These are phyloP conservation scores for Diorhabda elongata DNA, from an alignment of 1,140 invertebrate species.

Conservation along the genomic window DNA sequence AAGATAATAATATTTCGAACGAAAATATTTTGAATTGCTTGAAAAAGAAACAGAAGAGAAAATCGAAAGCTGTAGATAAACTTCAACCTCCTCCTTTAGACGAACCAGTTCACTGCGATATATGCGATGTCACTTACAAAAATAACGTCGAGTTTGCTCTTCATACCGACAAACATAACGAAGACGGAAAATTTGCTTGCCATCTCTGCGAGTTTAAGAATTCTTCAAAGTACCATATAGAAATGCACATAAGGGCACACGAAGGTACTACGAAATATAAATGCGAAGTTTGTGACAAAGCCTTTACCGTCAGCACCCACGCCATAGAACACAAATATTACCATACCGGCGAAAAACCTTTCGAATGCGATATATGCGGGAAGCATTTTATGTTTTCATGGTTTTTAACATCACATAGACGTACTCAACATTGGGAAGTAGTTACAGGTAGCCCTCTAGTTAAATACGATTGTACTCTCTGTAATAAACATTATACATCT, in stretches of 20 bases:
- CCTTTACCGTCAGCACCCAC: slow-evolving; percentile 50
- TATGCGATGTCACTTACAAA: slow-evolving; percentile 35
- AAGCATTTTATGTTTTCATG: slow-evolving; percentile 48
- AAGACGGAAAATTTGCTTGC: slow-evolving; percentile 44
- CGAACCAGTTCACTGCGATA: slow-evolving; percentile 35
- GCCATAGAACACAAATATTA: slow-evolving; percentile 43
- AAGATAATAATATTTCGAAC: slow-evolving; percentile 2
- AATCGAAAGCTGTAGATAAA: slow-evolving; percentile 37
- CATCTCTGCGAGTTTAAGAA: slow-evolving; percentile 46
- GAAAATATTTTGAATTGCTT: slow-evolving; percentile 24
- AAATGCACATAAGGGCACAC: slow-evolving; percentile 41
- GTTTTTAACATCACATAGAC: slow-evolving; percentile 43
- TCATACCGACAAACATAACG: slow-evolving; percentile 38
- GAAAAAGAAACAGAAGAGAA: slow-evolving; percentile 21
- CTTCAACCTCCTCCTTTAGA: slow-evolving; percentile 51
- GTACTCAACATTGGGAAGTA: slow-evolving; percentile 45
- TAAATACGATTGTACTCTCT: slow-evolving; percentile 43
- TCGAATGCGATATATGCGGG: slow-evolving; percentile 59
- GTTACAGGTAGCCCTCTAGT: slow-evolving; percentile 42
- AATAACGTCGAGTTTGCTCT: slow-evolving; percentile 33
- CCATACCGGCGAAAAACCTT: slow-evolving; percentile 61
- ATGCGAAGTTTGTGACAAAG: slow-evolving; percentile 50
- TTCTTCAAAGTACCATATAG: slow-evolving; percentile 44
- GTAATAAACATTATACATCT: slow-evolving; percentile 45
- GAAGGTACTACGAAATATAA: slow-evolving; percentile 50